Percentiles rank a stretch among this genome's conserved stretches.
These are phyloP conservation scores for Bostrychus sinensis DNA, from an alignment of 2,113 vertebrate genomes.

Conservation along the genomic window DNA sequence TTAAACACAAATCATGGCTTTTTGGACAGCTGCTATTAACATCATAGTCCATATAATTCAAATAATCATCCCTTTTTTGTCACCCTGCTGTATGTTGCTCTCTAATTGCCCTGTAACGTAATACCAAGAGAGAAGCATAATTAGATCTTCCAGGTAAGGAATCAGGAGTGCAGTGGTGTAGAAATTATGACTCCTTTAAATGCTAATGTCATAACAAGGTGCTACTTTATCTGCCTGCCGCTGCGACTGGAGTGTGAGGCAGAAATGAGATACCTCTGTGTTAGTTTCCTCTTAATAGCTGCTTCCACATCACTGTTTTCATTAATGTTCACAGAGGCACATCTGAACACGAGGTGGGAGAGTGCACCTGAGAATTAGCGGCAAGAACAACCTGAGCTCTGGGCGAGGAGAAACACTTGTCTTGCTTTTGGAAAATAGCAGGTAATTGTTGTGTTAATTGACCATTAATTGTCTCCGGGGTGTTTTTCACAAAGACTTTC, in stretches of 20 bases:
- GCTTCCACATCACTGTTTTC: not conserved
- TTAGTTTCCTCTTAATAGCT: slow-evolving; percentile 31
- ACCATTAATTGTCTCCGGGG: not conserved
- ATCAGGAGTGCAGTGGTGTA: slow-evolving; percentile 14
- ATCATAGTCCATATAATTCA: slow-evolving; percentile 10
- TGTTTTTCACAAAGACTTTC: not conserved
- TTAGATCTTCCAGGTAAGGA: slow-evolving; percentile 26
- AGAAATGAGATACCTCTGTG: slow-evolving; percentile 16
- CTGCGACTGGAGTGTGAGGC: slow-evolving; percentile 25
- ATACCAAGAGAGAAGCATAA: slow-evolving; percentile 23
- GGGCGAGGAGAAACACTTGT: not conserved
- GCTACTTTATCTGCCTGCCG: slow-evolving; percentile 28
- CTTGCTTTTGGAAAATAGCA: not conserved
- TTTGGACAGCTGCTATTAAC: slow-evolving; percentile 8
- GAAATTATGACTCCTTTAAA: slow-evolving; percentile 28
- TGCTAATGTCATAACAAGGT: slow-evolving; percentile 43
- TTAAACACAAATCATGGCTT: slow-evolving; percentile 14
- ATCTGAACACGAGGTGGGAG: slow-evolving; percentile 7
- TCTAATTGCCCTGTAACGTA: slow-evolving; percentile 34
- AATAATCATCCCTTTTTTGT: slow-evolving; percentile 3
- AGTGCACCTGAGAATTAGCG: not conserved
- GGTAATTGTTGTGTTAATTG: not conserved
- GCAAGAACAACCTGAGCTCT: not conserved
- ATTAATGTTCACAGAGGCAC: not conserved
- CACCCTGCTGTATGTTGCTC: not conserved